A percentile compares a stretch with the other conserved stretches of the same genome.
Conservation (phyloP, 2,797 vertebrate species). For the Rousettus madagascariensis region DNA sequence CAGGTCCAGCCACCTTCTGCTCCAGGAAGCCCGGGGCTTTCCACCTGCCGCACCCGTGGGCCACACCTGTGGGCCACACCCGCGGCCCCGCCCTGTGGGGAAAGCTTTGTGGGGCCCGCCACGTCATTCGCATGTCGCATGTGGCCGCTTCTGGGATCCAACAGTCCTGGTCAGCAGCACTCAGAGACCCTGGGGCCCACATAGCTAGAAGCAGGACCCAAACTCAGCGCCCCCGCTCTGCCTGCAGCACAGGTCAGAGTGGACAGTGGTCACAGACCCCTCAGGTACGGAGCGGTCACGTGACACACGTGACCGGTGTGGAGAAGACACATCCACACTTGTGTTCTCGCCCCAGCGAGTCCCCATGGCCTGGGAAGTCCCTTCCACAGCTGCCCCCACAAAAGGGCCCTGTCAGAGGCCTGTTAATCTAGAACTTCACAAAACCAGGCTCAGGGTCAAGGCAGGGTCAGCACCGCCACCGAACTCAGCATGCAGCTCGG, state of each 20-base stretch:
- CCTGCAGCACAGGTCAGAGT: background rate
- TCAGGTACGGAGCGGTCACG: fast-evolving
- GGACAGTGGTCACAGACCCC: background rate
- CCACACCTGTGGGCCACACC: background rate
- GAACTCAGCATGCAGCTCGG: background rate
- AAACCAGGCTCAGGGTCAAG: background rate
- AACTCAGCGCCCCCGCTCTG: fast-evolving
- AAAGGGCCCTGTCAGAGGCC: background rate
- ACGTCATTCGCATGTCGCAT: fast-evolving
- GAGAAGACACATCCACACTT: background rate
- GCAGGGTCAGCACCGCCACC: fast-evolving
- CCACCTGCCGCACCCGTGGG: background rate
- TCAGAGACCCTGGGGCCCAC: fast-evolving
- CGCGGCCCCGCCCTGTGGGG: fast-evolving
- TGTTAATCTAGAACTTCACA: fast-evolving
- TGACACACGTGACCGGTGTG: fast-evolving
- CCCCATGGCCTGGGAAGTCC: fast-evolving
- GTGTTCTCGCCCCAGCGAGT: background rate
- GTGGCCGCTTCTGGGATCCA: background rate
- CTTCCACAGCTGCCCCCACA: background rate
- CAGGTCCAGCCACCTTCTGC: background rate
- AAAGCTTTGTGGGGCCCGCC: background rate
- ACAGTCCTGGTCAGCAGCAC: background rate
- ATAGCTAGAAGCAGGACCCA: fast-evolving
- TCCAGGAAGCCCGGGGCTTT: background rate